Conservation (phyloP, 2,888 invertebrate genomes). For the Allolobophora icterica region DNA sequence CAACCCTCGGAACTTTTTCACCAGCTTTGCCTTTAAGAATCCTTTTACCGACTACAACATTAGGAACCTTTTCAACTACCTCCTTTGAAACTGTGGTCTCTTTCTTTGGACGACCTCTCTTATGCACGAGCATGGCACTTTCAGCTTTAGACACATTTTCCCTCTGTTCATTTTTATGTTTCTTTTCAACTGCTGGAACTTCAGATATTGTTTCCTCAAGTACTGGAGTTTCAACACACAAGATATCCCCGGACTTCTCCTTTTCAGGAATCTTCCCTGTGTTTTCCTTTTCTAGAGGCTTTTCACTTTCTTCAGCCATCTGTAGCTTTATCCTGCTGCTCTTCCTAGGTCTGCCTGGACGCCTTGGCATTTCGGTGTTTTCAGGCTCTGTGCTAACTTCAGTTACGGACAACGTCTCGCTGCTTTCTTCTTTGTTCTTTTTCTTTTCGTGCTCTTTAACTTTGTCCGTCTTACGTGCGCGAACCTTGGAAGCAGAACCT, state of each 20-base stretch:
- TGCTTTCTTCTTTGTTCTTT: neutral
- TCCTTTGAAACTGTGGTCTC: neutral
- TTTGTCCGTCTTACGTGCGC: neutral
- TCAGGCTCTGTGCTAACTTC: neutral
- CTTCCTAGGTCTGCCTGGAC: neutral
- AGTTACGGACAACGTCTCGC: neutral
- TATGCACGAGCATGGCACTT: neutral
- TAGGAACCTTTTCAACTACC: neutral
- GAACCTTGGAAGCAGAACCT: neutral
- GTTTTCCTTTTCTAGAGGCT: neutral
- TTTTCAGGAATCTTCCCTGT: neutral
- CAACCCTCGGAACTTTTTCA: neutral
- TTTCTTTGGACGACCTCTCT: neutral
- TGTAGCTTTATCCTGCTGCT: neutral
- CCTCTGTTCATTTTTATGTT: neutral
- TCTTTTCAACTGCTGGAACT: neutral
- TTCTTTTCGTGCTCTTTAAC: neutral
- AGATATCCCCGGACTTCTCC: neutral
- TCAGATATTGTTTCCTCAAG: neutral
- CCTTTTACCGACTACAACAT: neutral
- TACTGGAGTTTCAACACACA: neutral
- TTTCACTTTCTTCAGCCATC: neutral
- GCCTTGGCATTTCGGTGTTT: neutral
- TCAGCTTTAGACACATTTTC: neutral
- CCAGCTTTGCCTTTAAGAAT: neutral